Evolutionary conservation across 2,888 invertebrate genomes (phyloP), one percentile per base, ranked within the genome.

Genomic region (Acleris cristana): DNA sequence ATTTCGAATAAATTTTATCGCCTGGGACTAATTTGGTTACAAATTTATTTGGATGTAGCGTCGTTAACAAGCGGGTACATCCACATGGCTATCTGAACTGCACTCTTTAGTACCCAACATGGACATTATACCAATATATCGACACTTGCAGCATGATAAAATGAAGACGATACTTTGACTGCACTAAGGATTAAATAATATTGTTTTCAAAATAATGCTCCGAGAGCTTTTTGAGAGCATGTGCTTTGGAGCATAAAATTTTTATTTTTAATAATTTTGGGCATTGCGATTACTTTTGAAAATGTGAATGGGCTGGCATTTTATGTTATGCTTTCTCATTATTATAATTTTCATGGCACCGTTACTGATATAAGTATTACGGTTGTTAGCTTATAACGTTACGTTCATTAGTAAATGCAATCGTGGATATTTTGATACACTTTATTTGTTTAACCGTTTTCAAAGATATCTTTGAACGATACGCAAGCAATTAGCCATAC

Each of bases 1-100:
- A 90, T 91, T 87, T 90, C 90, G 89, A 91, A 92, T 92, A 92
- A 92, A 92, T 92, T 92, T 92, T 92, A 92, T 92, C 92, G 87
- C 85, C 85, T 74, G 89, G 87, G 91, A 91, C 92, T 92, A 92
- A 92, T 92, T 92, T 92, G 92, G 92, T 92, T 92, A 92, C 92
- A 92, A 92, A 92, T 92, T 92, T 92, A 92, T 92, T 92, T 92
- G 90, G 90, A 85, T 84, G 89, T 87, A 83, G 86, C 84, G 86
- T 90, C 92, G 92, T 92, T 92, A 92, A 92, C 91, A 92, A 90
- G 91, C 81, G 83, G 80, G 88, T 88, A 90, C 90, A 87, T 87
- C 87, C 86, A 87, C 86, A 82, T 84, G 88, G 90, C 86, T 91
- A 91, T 91, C 91, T 85, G 81, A 81, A 75, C 86, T 79, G 86